Conservation (phyloP, 2,113 vertebrate species). For the Pristiophorus japonicus region DNA sequence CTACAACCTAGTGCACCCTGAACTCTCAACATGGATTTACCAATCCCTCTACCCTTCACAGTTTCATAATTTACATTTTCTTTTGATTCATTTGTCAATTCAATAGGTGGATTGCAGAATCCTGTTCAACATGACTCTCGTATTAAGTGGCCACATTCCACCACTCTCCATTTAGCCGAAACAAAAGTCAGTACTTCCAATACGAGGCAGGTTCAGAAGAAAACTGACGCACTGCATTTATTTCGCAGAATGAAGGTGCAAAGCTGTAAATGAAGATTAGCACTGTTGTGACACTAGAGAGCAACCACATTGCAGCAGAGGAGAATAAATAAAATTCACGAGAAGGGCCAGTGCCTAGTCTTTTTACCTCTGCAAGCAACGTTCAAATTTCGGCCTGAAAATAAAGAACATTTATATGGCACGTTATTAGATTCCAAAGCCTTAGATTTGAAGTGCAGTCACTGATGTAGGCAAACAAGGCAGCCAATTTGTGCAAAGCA, state of each 20-base stretch:
- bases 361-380: not conserved
- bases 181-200: not conserved
- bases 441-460: not conserved
- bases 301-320: not conserved
- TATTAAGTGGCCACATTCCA: not conserved
- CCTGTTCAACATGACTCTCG: not conserved
- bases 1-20: too few relatives aligned
- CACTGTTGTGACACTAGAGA: not conserved
- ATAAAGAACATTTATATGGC: not conserved
- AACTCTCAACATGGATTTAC: too few relatives aligned
- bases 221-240: not conserved
- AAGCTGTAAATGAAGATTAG: not conserved
- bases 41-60: not conserved
- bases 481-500: not conserved
- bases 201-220: not conserved
- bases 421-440: not conserved
- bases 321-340: not conserved
- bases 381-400: not conserved
- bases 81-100: not conserved
- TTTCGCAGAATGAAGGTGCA: not conserved
- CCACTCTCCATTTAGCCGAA: not conserved
- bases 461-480: not conserved
- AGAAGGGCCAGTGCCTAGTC: not conserved
- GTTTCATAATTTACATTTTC: not conserved
- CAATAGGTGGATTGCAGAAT: not conserved